phyloP scores from a whole-genome alignment of 2,797 vertebrate genomes.

The Coregonus sp. region DNA sequence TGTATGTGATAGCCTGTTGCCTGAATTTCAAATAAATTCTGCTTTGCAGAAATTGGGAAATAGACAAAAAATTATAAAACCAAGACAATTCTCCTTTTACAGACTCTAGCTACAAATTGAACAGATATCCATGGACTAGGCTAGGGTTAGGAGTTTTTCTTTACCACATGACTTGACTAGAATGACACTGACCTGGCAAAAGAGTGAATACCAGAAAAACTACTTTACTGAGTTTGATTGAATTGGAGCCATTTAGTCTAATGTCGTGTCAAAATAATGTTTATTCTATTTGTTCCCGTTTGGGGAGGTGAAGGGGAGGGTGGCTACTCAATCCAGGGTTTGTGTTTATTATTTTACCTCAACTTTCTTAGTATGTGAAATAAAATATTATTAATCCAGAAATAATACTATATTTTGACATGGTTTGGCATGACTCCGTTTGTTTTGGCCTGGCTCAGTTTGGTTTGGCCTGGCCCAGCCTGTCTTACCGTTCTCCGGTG shows the following conservation, averaged over 20 bases:
- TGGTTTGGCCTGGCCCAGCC: background rate
- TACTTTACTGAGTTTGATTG: background rate
- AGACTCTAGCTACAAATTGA: too few species aligned
- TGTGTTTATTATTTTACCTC: background rate
- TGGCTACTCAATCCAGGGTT: background rate
- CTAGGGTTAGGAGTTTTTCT: background rate
- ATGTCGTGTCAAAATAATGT: background rate
- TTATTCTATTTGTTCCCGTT: too few species aligned
- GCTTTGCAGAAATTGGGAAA: background rate
- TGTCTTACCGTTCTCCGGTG: slow-evolving; percentile 86
- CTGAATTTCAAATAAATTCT: too few species aligned
- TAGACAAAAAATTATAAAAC: background rate
- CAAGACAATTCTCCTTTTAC: too few species aligned
- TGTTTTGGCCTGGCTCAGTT: background rate
- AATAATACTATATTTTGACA: too few species aligned
- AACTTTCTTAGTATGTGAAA: background rate
- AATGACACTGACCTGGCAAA: too few species aligned
- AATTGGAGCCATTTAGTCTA: background rate
- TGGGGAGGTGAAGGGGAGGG: background rate
- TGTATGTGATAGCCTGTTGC: background rate
- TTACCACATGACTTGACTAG: background rate
- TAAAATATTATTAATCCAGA: background rate
- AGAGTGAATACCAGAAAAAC: background rate
- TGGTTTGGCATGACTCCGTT: background rate
- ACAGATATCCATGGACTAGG: background rate